Evolutionary conservation across 2,113 vertebrate species (phyloP).

Genomic region (Macrotis lagotis): DNA sequence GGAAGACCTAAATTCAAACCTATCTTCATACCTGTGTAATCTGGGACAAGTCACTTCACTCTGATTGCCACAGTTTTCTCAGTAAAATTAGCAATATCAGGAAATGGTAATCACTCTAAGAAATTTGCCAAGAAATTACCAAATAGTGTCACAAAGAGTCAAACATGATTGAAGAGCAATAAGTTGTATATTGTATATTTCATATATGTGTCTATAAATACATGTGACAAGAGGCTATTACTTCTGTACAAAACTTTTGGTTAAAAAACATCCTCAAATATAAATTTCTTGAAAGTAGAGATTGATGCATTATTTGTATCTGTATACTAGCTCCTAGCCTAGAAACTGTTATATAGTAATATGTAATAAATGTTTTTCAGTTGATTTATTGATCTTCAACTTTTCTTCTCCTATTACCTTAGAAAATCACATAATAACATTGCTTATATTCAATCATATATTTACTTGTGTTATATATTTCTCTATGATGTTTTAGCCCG

Average conservation of each 20-base stretch:
- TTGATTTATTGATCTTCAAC: neutral
- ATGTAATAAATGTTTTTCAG: neutral
- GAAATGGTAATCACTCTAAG: neutral
- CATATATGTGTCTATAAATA: neutral
- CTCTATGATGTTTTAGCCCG: neutral
- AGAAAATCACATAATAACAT: too few species aligned
- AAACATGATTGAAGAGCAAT: neutral
- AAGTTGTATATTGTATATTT: neutral
- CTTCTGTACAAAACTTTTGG: neutral
- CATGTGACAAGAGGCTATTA: neutral
- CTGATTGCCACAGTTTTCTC: neutral
- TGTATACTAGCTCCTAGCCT: neutral
- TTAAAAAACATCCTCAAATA: neutral
- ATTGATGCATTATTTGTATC: neutral
- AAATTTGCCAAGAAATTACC: neutral
- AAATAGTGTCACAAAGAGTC: neutral
- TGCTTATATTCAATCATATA: too few species aligned
- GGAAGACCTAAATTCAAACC: neutral
- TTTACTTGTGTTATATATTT: too few species aligned
- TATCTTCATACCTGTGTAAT: neutral
- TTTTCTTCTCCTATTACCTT: neutral
- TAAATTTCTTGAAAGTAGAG: neutral
- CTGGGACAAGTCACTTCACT: neutral
- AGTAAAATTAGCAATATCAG: neutral
- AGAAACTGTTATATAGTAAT: neutral